A percentile compares a stretch with the other conserved stretches of the same genome.
Conservation (phyloP, 1,140 invertebrate genomes). For the Aphelenchoides avenae region DNA sequence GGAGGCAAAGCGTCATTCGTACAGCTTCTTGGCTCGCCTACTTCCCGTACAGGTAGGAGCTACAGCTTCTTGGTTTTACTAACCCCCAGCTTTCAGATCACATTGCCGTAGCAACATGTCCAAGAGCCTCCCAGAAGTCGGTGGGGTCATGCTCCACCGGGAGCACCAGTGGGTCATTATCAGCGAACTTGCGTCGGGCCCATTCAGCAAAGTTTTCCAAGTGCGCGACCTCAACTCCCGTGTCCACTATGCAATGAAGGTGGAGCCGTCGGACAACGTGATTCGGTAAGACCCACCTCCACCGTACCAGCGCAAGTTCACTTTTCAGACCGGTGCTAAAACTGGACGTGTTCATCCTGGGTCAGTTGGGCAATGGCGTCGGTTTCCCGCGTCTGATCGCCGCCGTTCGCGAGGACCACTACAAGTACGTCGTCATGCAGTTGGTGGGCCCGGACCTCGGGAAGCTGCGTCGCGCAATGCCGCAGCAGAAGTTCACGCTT, state of each 20-base stretch:
- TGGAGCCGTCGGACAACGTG: too few species aligned
- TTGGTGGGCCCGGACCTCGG: slow-evolving; percentile 19
- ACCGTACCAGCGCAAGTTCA: too few species aligned
- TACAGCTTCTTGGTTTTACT: too few species aligned
- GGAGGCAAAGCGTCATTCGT: too few species aligned
- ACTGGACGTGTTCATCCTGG: slow-evolving; percentile 36
- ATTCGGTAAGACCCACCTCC: too few species aligned
- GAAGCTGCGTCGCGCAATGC: slow-evolving; percentile 22
- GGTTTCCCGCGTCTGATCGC: slow-evolving; percentile 23
- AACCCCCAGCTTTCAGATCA: too few species aligned
- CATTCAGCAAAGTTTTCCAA: slow-evolving; percentile 35
- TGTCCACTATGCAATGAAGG: slow-evolving; percentile 36
- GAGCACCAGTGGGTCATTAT: too few species aligned
- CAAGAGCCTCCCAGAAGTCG: too few species aligned
- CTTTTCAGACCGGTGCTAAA: slow-evolving; percentile 35
- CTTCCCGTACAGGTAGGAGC: too few species aligned
- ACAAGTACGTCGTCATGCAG: slow-evolving; percentile 32
- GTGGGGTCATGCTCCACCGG: too few species aligned
- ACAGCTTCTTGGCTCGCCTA: too few species aligned
- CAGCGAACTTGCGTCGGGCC: slow-evolving; percentile 37
- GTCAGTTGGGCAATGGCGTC: slow-evolving; percentile 11
- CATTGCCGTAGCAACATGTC: too few species aligned
- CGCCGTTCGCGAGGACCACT: slow-evolving; percentile 18
- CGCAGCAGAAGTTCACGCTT: slow-evolving; percentile 27
- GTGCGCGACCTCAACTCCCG: slow-evolving; percentile 17